Evolutionary conservation across 2,113 vertebrate species (phyloP).

Genomic region (Podilymbus podiceps): DNA sequence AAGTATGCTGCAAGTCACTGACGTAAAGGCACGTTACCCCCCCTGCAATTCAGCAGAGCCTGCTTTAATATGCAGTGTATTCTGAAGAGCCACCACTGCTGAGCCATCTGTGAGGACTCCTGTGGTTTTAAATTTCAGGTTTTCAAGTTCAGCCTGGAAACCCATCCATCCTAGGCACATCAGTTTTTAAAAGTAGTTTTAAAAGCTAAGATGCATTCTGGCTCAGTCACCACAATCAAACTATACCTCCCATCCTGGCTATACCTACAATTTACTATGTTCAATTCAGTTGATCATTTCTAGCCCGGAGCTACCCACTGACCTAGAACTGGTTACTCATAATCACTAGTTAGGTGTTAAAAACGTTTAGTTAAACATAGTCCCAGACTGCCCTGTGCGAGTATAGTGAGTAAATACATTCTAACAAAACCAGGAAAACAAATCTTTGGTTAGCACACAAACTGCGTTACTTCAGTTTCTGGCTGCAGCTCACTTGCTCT

Average conservation of each 20-base stretch:
- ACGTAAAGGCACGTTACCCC: neutral
- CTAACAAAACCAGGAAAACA: neutral
- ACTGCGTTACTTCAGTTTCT: neutral
- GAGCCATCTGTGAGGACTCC: neutral
- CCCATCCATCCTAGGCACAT: neutral
- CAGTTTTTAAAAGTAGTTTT: neutral
- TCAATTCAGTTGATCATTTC: neutral
- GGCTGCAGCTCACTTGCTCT: neutral
- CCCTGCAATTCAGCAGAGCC: neutral
- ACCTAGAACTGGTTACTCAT: neutral
- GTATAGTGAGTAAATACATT: neutral
- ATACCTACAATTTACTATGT: neutral
- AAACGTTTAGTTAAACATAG: neutral
- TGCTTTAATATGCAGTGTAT: neutral
- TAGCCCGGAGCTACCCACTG: neutral
- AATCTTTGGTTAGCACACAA: neutral
- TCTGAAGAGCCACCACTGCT: neutral
- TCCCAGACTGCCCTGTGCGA: neutral
- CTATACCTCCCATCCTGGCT: neutral
- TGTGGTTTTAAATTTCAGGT: neutral
- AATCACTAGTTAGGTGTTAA: neutral
- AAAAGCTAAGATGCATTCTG: neutral
- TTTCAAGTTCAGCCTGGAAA: slow-evolving; percentile 27
- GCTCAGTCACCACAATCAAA: neutral
- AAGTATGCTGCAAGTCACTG: neutral